Conservation (phyloP, 2,113 vertebrate genomes). For the Sus scrofa region DNA sequence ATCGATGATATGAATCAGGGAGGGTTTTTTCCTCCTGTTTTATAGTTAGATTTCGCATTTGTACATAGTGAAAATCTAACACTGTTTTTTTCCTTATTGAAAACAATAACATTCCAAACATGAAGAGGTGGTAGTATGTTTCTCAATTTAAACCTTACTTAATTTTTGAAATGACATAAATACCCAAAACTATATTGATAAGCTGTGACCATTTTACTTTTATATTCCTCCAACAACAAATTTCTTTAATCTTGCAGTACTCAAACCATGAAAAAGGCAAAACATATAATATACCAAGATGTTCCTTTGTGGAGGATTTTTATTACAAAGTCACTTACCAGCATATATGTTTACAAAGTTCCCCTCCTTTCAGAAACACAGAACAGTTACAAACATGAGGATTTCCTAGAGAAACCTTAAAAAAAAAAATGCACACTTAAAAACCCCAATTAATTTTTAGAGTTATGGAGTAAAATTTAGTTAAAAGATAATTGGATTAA, state of each 20-base stretch:
- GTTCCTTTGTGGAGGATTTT: neutral
- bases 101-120: constrained; percentile 14
- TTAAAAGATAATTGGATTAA: neutral
- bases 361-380: constrained; percentile 84
- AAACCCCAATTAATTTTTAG: neutral
- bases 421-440: constrained; percentile 36
- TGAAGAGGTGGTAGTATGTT: neutral
- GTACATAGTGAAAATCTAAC: neutral
- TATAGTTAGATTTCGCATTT: neutral
- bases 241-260: neutral
- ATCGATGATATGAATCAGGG: neutral
- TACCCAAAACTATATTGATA: neutral
- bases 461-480: constrained; percentile 8
- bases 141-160: neutral
- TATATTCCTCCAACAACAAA: neutral
- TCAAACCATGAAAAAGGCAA: neutral
- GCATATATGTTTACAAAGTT: constrained; percentile 91
- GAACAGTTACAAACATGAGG: constrained; percentile 88
- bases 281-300: neutral
- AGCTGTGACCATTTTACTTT: neutral
- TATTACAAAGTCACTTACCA: constrained; percentile 85
- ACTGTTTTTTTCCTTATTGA: neutral
- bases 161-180: constrained; percentile 11
- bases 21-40: too few relatives aligned
- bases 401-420: constrained; percentile 88